phyloP scores from a whole-genome alignment of 2,113 vertebrate species.

The Petrocephalus microphthalmus region DNA sequence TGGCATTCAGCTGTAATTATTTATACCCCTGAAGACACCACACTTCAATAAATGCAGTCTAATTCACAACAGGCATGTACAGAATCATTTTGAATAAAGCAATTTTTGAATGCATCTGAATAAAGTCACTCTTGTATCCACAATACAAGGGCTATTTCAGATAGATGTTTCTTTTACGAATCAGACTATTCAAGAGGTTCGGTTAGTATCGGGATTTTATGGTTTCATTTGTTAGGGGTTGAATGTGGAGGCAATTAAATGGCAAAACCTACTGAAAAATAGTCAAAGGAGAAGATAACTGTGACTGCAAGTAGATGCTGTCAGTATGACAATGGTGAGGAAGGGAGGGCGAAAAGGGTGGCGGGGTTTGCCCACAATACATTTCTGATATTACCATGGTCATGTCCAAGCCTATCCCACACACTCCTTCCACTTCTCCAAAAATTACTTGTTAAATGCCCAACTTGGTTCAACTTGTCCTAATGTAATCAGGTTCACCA shows the following conservation, averaged over 20 bases:
- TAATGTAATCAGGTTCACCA: no score
- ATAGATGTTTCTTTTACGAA: not conserved
- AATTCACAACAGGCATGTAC: not conserved
- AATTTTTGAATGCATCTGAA: not conserved
- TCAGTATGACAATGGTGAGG: not conserved
- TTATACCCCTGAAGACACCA: constrained; percentile 7
- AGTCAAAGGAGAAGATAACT: not conserved
- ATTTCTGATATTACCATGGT: no score
- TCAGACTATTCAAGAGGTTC: not conserved
- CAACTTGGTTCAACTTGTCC: no score
- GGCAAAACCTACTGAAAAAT: not conserved
- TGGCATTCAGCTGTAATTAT: constrained; percentile 1
- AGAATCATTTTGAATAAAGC: not conserved
- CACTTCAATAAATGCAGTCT: not conserved
- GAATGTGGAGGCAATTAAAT: not conserved
- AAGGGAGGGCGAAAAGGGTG: no score
- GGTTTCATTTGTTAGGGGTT: not conserved
- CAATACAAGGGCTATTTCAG: not conserved
- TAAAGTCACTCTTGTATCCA: not conserved
- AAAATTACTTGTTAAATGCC: no score
- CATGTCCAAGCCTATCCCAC: no score
- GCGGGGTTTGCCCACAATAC: no score
- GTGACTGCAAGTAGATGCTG: not conserved
- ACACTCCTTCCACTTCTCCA: no score
- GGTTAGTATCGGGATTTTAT: not conserved